Base-by-base conservation (phyloP, 2,113 vertebrate genomes). In the Phodopus roborovskii region DNA sequence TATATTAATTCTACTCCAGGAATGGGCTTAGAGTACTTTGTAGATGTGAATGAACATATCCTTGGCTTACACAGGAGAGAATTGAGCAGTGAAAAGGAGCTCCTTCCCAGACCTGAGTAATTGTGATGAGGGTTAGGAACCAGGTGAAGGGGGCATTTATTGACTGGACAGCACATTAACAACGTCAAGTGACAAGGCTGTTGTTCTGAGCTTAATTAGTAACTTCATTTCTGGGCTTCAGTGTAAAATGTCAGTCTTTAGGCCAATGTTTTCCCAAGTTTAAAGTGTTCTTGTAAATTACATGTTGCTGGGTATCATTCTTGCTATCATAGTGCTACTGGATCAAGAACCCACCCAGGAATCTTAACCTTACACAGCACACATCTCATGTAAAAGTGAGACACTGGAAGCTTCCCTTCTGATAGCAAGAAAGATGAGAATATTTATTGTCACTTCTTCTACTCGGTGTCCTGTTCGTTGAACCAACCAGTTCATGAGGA, bases 41-140 rank as follows among this genome's bases (percentile, higher is more conserved):
- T 50, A 93, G 74, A 20, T 83, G 56, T 91, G 50, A 90, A 68
- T 53, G 36, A 79, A 12, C 36, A 36, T 13, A 16, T 78, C 53
- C 60, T 83, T 81, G 92, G 91, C 39, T 96, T 77, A 92, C 17
- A 85, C 39, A 68, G 33, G 45, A 20, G 73, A 85, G n/a, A 87
- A 26, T 1, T 7, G 33, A 73, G 75, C 17, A 17, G 22, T 78
- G 33, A 68, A 62, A 39, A 88, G 33, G 30, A 22, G 8, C 3
- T 94, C 71, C 82, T 78, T 78, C 78, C 94, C 36, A 58, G 60
- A 88, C 87, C 81, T 91, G 33, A 48, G 0, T 74, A 92, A 85
- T 39, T 62, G 42, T 50, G 15, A 53, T 33, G 6, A 45, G 84
- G 45, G 20, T 71, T 82, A 94, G 62, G 77, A 94, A 73, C 15